A percentile compares a stretch with the other conserved stretches of the same genome.
Evolutionary conservation across 2,113 vertebrate genomes (phyloP).

Genomic region (Myrmecobius fasciatus): DNA sequence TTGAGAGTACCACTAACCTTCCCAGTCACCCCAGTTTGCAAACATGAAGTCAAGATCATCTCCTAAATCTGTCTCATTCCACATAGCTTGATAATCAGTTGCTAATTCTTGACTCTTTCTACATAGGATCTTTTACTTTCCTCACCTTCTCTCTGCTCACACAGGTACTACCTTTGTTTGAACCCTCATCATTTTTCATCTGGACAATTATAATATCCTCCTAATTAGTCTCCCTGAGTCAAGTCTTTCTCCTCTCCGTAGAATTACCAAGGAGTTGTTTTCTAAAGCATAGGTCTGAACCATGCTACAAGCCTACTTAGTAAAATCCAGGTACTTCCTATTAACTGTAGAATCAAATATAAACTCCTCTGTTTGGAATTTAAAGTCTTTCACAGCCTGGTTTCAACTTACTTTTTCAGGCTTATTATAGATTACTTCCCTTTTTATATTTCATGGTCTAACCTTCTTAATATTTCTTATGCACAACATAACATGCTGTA

Average conservation of each 20-base stretch:
- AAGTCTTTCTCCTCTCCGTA: neutral
- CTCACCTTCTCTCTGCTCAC: neutral
- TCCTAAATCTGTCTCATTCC: neutral
- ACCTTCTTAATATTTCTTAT: neutral
- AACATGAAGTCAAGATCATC: neutral
- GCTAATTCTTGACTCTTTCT: neutral
- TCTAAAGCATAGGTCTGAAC: neutral
- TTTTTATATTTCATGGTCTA: neutral
- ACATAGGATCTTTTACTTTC: neutral
- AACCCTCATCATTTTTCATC: neutral
- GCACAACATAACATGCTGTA: neutral
- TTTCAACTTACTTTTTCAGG: neutral
- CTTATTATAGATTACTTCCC: neutral
- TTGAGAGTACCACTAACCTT: neutral
- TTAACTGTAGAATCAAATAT: neutral
- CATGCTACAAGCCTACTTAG: neutral
- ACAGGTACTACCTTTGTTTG: neutral
- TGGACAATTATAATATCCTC: neutral
- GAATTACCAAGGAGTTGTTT: neutral
- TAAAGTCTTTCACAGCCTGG: neutral
- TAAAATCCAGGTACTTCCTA: neutral
- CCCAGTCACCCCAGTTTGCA: neutral
- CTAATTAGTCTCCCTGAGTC: neutral
- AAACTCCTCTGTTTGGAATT: neutral
- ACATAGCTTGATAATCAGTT: neutral